Evolutionary conservation across 2,113 vertebrate species (phyloP).

Genomic region (Mugil cephalus): DNA sequence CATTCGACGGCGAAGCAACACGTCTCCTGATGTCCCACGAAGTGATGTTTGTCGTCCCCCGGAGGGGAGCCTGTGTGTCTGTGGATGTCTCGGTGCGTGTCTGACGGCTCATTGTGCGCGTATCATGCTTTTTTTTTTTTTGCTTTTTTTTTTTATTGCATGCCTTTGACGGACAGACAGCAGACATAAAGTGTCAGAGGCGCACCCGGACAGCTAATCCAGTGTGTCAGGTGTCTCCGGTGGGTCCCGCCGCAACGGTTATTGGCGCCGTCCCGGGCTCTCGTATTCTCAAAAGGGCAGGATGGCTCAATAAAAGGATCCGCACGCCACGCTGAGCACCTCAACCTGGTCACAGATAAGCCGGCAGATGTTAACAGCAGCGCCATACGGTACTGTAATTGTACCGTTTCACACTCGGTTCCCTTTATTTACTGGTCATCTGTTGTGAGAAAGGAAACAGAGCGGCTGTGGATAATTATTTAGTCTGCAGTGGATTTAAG

Average conservation of each 20-base stretch:
- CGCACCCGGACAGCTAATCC: constrained; percentile 61
- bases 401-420: constrained; percentile 46
- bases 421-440: constrained; percentile 46
- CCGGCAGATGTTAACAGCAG: constrained; percentile 53
- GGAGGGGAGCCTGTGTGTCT: constrained; percentile 51
- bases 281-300: constrained; percentile 52
- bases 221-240: constrained; percentile 68
- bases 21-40: constrained; percentile 58
- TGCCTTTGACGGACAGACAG: constrained; percentile 56
- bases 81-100: constrained; percentile 42
- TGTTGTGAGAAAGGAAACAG: constrained; percentile 14
- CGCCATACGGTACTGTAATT: constrained; percentile 40
- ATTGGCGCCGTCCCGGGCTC: constrained; percentile 23
- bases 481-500: background rate
- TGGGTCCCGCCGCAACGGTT: constrained; percentile 57
- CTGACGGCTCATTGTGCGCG: constrained; percentile 8
- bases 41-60: constrained; percentile 68
- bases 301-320: constrained; percentile 50
- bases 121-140: constrained; percentile 3
- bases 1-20: constrained; percentile 59
- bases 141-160: background rate
- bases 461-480: constrained; percentile 27
- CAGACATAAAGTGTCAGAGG: constrained; percentile 68
- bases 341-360: constrained; percentile 43
- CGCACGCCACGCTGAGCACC: constrained; percentile 35